Evolutionary conservation across 2,888 invertebrate genomes (phyloP), one percentile per base, ranked within the genome.

Genomic region (Oscheius sp.): DNA sequence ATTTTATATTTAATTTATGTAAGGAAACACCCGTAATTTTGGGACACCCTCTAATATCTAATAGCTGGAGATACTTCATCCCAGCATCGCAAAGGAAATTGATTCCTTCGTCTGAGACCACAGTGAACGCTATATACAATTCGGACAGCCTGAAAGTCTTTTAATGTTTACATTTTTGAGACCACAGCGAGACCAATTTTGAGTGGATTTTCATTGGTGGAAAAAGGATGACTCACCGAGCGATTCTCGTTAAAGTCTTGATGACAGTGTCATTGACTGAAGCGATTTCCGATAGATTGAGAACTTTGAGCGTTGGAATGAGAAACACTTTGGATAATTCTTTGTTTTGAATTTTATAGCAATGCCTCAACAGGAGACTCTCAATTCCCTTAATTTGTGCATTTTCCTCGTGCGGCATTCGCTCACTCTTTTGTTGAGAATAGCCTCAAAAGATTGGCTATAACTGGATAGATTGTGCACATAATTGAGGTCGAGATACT

Each of bases 401-500:
- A 20, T 37, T n/a, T 20, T 20, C n/a, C 17, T 12, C 20, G 8
- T 23, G 25, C 6, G 25, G 20, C 12, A 10, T 25, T n/a, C 15
- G n/a, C 34, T 33, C 17, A 58, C 61, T 42, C 29, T 61, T 27
- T 61, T 61, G 29, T 17, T 42, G 17, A 61, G 45, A 29, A 61
- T 25, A 2, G 45, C 61, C 2, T 39, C 23, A 25, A 61, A 42
- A n/a, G 45, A 45, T 8, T 42, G n/a, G 29, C 45, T 45, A 17
- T 42, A 45, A 29, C 45, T 61, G 12, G 42, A 20, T 10, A 61
- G 31, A 61, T 61, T 61, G 61, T 61, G 61, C 23, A 61, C 61
- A 42, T 61, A 61, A 25, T 61, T 61, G 61, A 61, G 61, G 29
- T 61, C 61, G n/a, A 61, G 61, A 10, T 61, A 45, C 29, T 45